A percentile compares a stretch with the other conserved stretches of the same genome.
phyloP scores from a whole-genome alignment of 2,888 invertebrate species.

The Tiliacea aurago region DNA sequence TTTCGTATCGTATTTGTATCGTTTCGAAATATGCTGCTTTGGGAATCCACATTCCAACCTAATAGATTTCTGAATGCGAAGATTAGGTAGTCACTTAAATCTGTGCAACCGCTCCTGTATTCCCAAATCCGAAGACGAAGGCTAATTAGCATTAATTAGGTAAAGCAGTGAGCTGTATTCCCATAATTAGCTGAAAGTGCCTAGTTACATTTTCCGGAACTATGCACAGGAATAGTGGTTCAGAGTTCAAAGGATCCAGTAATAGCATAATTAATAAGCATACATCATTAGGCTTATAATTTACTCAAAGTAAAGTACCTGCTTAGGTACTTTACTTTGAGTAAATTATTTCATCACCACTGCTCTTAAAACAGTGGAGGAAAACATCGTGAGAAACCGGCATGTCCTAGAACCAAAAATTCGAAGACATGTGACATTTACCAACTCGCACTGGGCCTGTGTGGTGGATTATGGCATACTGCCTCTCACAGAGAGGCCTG shows the following conservation, averaged over 20 bases:
- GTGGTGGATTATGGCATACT: no score
- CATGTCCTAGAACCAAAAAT: no score
- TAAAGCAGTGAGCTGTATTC: constrained; percentile 17
- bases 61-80: constrained; percentile 1
- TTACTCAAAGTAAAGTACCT: no score
- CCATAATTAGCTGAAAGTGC: not conserved
- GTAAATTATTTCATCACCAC: no score
- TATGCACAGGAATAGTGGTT: constrained; percentile 8
- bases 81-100: not conserved
- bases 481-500: no score
- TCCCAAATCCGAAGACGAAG: not conserved
- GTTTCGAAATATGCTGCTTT: not conserved
- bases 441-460: no score
- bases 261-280: not conserved
- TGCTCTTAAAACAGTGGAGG: no score
- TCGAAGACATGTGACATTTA: no score
- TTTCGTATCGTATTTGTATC: no score
- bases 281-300: no score
- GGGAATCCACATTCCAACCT: not conserved
- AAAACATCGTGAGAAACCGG: no score
- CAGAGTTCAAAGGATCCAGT: constrained; percentile 7
- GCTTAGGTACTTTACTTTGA: no score
- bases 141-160: constrained; percentile 34
- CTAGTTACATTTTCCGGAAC: constrained; percentile 21
- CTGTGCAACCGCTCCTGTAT: constrained; percentile 1